Conservation (phyloP, 2,888 invertebrate species). For the Aphodius sticticus region DNA sequence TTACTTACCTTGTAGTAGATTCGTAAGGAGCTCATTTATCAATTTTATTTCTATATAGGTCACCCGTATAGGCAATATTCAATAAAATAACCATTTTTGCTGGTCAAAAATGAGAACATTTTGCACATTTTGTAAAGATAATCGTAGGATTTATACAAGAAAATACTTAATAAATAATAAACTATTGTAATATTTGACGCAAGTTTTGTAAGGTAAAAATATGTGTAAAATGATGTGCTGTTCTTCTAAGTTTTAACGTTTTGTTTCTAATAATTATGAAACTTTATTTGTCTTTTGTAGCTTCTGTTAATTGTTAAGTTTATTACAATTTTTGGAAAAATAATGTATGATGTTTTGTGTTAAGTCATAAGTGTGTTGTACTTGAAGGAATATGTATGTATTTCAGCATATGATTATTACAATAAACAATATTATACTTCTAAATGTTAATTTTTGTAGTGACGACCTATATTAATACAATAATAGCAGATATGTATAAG, state of each 20-base stretch:
- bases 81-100: slow-evolving; percentile 47
- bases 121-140: slow-evolving; percentile 38
- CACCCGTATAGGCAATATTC: slow-evolving; percentile 32
- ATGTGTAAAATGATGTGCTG: too few species aligned
- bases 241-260: neutral
- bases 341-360: slow-evolving; percentile 10
- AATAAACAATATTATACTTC: slow-evolving; percentile 21
- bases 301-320: neutral
- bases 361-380: slow-evolving; percentile 19
- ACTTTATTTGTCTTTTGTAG: too few species aligned
- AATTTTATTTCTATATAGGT: slow-evolving; percentile 8
- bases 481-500: slow-evolving; percentile 11
- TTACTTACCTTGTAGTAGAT: slow-evolving; percentile 30
- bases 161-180: slow-evolving; percentile 14
- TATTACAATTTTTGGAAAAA: neutral
- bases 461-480: neutral
- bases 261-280: neutral
- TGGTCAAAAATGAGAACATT: slow-evolving; percentile 49
- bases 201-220: neutral
- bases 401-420: slow-evolving; percentile 23
- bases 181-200: neutral
- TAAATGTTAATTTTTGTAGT: slow-evolving; percentile 10
- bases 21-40: slow-evolving; percentile 17
- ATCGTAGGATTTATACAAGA: slow-evolving; percentile 17
- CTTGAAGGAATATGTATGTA: slow-evolving; percentile 22